Base-by-base conservation (phyloP, 1,140 invertebrate species). In the Chelonus insularis region DNA sequence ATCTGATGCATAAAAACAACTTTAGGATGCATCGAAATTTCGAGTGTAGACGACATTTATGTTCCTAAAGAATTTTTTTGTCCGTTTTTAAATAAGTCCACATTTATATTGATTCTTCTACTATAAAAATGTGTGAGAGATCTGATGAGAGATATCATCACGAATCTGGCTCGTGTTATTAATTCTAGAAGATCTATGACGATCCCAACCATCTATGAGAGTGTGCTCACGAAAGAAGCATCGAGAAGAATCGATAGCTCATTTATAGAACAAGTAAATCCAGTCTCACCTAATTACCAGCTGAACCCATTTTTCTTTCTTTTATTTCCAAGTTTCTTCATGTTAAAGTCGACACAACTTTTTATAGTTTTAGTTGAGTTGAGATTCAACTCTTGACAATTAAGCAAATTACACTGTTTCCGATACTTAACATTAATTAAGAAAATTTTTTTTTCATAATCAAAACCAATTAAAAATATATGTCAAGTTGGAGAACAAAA, bases 1-100 rank as follows among this genome's bases (percentile, higher is more conserved):
- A 16, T 16, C 14, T 45, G 43, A 18, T 16, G 43, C 43, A 45
- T 16, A 16, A 18, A n/a, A 29, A 29, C 25, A 29, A 29, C 25
- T 29, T 29, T 29, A 29, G 7, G 25, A 7, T 29, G 25, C 25
- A 29, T 7, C 25, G 25, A 7, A 29, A n/a, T n/a, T 39, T 67
- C 62, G 67, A 57, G 66, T 62, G 64, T 64, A 55, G 57, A 64
- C 41, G 23, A 74, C 69, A 74, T 72, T 73, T 72, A 73, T 65
- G 64, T 66, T 29, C 47, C 23, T n/a, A 4, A 16, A 8, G 25
- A n/a, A 45, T 39, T 51, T 41, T 58, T 55, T 25, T 16, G 25
- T 21, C 55, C 41, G 45, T 64, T 60, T 61, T 57, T 60, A 45
- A 45, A 45, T 14, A 18, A 39, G 36, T 45, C 18, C 18, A 16